Base-by-base conservation (phyloP, 2,113 vertebrate species). In the Oriolus oriolus region DNA sequence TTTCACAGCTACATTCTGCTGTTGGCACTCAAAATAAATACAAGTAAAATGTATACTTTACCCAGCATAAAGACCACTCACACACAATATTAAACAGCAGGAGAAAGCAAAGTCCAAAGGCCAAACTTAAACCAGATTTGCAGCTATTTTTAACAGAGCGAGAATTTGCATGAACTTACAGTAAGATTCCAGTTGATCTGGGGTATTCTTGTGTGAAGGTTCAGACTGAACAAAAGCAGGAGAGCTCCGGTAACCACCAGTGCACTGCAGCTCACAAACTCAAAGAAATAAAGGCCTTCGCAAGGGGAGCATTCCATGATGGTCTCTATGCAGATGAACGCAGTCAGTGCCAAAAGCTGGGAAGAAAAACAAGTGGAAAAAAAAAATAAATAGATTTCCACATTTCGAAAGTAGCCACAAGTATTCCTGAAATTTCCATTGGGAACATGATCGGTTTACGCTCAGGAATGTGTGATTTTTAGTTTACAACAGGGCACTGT, bases 191-290 rank as follows among this genome's bases (percentile, higher is more conserved):
- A 99, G 98, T 99, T 99, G 98, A 99, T 97, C 77, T 99, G 99
- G 17, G 98, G 98, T 97, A 99, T 98, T 97, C 98, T 98, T 89
- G 97, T 98, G 96, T 99, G 98, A 84, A 99, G 98, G 93, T 98
- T 99, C 78, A 99, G 98, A 79, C 98, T 98, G 98, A 99, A 99
- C 96, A 99, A 97, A 89, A 99, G 96, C 93, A 99, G 98, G 81
- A 99, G 98, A 86, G 98, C 98, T 52, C 99, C 99, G 2, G 99
- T 99, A 90, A 99, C 98, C 94, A 99, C 98, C 61, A 98, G 98
- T 5, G 98, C 98, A 85, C 99, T 99, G 92, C 99, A 99, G 98
- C 99, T 99, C 93, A 99, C 99, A 91, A 99, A 99, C 98, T 99
- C 99, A 16, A 99, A 99, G 96, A 99, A 99, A 97, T 99, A 99